Evolutionary conservation across 2,797 vertebrate genomes (phyloP), one percentile per base, ranked within the genome.

Genomic region (Syngnathus rostellatus): DNA sequence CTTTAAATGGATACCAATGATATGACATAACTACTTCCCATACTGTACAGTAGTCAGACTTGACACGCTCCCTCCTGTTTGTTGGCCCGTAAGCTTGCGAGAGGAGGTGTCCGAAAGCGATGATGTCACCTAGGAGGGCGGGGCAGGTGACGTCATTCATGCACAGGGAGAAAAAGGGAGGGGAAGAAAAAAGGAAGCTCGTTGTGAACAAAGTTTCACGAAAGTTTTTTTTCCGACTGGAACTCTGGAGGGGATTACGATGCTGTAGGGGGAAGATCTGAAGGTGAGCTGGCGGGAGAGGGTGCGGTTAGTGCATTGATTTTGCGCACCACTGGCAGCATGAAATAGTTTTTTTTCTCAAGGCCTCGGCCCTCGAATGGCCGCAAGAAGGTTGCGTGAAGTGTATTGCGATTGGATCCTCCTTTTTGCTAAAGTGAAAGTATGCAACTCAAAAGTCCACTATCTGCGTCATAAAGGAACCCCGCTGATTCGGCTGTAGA

Each of bases 131-230:
- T 5, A 57, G 12, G 58, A 64, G 77, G 88, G 86, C 83, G 89
- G 89, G 81, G 83, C 68, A 68, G 68, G 66, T 90, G 89, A 90
- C 72, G 79, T 89, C 57, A 87, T 79, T 72, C 79, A 77, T 71
- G 69, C 73, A 38, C 62, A 75, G 75, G 68, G 82, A 78, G 83
- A 85, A 86, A 89, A 86, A 89, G 85, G 87, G 89, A 90, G 86
- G 87, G 83, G 80, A 79, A 82, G 67, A 81, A 87, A 58, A 88
- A 86, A 86, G 90, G 90, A 90, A 91, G 86, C 86, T 82, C 76
- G 79, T 72, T 80, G 68, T 85, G 68, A 80, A 71, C 48, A 74
- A 86, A 87, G 73, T 85, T 78, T 78, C 68, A 77, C 72, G 82
- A 83, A 83, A 70, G 83, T 83, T 73, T 21, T 38, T 12, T 14